phyloP scores from a whole-genome alignment of 2,797 vertebrate species.

The Cryptoprocta ferox region DNA sequence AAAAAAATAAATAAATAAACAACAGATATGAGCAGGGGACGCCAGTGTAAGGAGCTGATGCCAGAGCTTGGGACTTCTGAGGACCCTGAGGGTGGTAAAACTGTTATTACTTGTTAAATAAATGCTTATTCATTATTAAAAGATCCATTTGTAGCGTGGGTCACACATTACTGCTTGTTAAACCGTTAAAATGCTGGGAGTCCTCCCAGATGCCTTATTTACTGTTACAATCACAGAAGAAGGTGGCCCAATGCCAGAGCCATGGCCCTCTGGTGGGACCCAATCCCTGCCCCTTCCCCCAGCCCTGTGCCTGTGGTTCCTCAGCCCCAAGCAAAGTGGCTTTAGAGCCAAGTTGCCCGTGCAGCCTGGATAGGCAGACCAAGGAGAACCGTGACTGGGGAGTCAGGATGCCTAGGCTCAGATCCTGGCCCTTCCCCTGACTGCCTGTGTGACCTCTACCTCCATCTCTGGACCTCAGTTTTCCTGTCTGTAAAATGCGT shows the following conservation, averaged over 20 bases:
- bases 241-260: slow-evolving; percentile 23
- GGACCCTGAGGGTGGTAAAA: slow-evolving; percentile 61
- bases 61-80: neutral
- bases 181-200: slow-evolving; percentile 51
- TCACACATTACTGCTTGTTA: slow-evolving; percentile 62
- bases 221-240: slow-evolving; percentile 16
- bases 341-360: neutral
- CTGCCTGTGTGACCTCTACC: neutral
- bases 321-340: neutral
- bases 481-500: neutral
- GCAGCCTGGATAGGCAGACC: neutral
- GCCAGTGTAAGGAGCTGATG: neutral
- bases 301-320: neutral
- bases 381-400: neutral
- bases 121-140: slow-evolving; percentile 79
- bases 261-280: neutral
- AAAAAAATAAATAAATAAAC: neutral
- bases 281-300: neutral
- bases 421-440: neutral
- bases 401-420: neutral
- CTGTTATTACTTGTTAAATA: slow-evolving; percentile 68
- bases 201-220: slow-evolving; percentile 64
- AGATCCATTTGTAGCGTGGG: slow-evolving; percentile 51
- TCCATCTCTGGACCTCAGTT: neutral
- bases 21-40: neutral